Base-by-base conservation (phyloP, 2,888 invertebrate species). In the Andrena trimmerana region DNA sequence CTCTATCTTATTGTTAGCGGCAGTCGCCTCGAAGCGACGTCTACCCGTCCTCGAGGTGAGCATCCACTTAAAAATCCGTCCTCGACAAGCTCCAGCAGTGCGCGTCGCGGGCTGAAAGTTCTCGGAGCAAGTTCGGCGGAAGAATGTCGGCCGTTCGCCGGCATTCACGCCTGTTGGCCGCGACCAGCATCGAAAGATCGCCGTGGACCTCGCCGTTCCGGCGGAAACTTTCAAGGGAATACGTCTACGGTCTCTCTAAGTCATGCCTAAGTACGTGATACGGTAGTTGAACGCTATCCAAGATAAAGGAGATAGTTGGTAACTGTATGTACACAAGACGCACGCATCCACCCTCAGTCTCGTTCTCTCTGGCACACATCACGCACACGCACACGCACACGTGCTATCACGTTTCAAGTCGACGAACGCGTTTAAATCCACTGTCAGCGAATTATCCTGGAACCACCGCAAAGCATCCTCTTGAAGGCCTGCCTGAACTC, bases 401-500 rank as follows among this genome's bases (percentile, higher is more conserved):
- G 13, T 62, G 31, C 54, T 3, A 3, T 63, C 42, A 24, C 29
- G 10, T 13, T 27, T 16, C 29, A 13, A 59, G 16, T 42, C 4
- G 20, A 33, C 31, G 66, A 20, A 24, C 20, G 54, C 66, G 77
- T 81, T 88, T 88, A 88, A 83, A 88, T 88, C 88, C 89, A 88
- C 78, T 88, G 89, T 89, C 83, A 91, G 90, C 92, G 90, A 82
- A 88, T 78, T 78, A 90, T 88, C 74, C 94, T 93, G 85, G 95
- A 95, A 67, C 93, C 94, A 31, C 97, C 97, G 94, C 97, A 97
- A 71, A 98, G 95, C 87, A 98, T 97, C 85, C 98, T 96, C 84
- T 97, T 97, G 94, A 98, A 98, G 54, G 98, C 98, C 93, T 97
- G 97, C 90, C 98, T 95, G 93, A 98, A 98, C 93, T 98, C 98